A percentile compares a stretch with the other conserved stretches of the same genome.
These are phyloP conservation scores for Babyrousa celebensis DNA, from an alignment of 2,797 vertebrate species.

Conservation along the genomic window DNA sequence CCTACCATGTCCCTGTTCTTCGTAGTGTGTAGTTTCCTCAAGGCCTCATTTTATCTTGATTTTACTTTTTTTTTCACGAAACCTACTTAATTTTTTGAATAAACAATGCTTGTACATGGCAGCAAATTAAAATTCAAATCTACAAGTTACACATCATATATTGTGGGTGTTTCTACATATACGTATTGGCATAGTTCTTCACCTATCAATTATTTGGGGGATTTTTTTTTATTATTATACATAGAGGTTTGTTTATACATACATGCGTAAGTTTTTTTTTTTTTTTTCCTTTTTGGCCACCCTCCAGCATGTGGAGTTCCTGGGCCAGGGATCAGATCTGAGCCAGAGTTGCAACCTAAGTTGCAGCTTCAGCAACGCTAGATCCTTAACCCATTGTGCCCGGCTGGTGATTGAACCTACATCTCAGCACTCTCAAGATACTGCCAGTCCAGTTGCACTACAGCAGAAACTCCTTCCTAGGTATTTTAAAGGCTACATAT, in stretches of 20 bases:
- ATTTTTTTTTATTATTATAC: conserved; percentile 6
- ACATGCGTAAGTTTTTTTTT: not conserved
- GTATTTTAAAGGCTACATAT: not conserved
- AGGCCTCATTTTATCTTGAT: not conserved
- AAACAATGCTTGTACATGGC: not conserved
- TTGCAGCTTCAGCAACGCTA: no score
- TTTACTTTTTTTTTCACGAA: conserved; percentile 1
- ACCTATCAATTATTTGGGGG: conserved; percentile 4
- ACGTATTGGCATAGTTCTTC: conserved; percentile 4
- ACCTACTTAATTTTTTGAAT: conserved; percentile 52
- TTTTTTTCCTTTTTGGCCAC: no score
- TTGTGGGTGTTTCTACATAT: not conserved
- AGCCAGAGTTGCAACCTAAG: no score
- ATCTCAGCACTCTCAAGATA: no score
- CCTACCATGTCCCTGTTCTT: not conserved
- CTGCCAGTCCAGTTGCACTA: no score
- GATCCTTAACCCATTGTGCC: no score
- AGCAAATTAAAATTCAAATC: conserved; percentile 26
- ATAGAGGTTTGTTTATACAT: not conserved
- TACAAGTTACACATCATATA: not conserved
- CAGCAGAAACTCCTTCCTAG: not conserved
- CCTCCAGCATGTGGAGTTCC: no score
- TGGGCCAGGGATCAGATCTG: no score
- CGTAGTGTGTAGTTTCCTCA: not conserved
- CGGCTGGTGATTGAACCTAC: no score